Percentiles rank a stretch among this genome's conserved stretches.
phyloP scores from a whole-genome alignment of 2,797 vertebrate genomes.

The Manis pentadactyla region DNA sequence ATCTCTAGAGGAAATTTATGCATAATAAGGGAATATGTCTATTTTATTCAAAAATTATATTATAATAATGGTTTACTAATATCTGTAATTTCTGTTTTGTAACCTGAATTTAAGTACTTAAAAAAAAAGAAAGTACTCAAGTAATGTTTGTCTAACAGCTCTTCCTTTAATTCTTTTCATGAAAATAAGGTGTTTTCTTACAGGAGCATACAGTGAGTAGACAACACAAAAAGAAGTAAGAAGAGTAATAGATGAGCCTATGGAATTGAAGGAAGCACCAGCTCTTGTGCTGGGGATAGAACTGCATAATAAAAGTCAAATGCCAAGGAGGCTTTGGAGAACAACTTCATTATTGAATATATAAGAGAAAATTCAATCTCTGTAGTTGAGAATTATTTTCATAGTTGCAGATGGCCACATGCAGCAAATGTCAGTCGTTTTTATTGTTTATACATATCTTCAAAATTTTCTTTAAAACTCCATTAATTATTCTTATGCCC shows the following conservation, averaged over 20 bases:
- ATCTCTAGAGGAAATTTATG: neutral
- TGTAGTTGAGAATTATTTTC: conserved; percentile 1
- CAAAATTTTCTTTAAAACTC: neutral
- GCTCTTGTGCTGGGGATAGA: neutral
- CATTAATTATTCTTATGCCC: neutral
- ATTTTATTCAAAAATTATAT: neutral
- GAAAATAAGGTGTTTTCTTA: neutral
- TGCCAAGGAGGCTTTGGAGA: neutral
- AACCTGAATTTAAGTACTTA: neutral
- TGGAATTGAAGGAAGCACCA: neutral
- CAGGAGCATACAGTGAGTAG: neutral
- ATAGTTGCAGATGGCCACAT: neutral
- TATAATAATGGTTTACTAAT: neutral
- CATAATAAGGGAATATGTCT: neutral
- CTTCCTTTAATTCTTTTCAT: neutral
- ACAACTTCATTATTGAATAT: neutral
- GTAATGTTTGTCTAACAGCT: neutral
- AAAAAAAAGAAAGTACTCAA: neutral
- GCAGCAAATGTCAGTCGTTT: neutral
- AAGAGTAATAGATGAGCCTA: neutral
- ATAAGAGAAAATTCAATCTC: neutral
- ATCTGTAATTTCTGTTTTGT: neutral
- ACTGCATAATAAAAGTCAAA: conserved; percentile 51
- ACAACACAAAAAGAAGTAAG: neutral
- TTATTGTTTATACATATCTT: neutral